phyloP scores from a whole-genome alignment of 2,113 vertebrate species.

The Zosterops borbonicus region DNA sequence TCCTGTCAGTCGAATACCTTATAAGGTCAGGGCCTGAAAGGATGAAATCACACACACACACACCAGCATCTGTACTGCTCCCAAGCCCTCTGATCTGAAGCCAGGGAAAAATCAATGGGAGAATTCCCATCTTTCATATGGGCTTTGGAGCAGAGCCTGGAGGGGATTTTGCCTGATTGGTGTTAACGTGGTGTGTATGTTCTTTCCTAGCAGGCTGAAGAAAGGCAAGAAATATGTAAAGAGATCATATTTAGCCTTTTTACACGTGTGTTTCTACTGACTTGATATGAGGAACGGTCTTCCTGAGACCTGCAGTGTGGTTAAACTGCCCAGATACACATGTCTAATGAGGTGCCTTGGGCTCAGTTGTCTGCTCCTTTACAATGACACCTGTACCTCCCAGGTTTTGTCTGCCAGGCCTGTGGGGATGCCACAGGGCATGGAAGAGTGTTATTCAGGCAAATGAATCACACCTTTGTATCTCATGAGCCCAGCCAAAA shows the following conservation, averaged over 20 bases:
- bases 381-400: not conserved
- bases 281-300: not conserved
- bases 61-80: not conserved
- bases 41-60: not conserved
- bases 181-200: not conserved
- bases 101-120: conserved; percentile 40
- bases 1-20: not conserved
- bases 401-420: not conserved
- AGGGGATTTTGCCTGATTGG: not conserved
- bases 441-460: not conserved
- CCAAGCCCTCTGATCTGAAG: conserved; percentile 28
- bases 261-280: not conserved
- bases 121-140: conserved; percentile 19
- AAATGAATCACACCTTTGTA: not conserved
- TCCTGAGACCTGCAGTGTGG: not conserved
- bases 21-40: not conserved
- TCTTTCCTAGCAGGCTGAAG: not conserved
- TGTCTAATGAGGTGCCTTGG: not conserved
- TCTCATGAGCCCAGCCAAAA: not conserved
- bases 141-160: conserved; percentile 30
- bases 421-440: not conserved
- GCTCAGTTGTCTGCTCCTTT: not conserved
- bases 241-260: not conserved
- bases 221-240: not conserved
- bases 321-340: not conserved